Percentiles rank a stretch among this genome's conserved stretches.
Evolutionary conservation across 2,113 vertebrate species (phyloP).

Genomic region (Gadus chalcogrammus): DNA sequence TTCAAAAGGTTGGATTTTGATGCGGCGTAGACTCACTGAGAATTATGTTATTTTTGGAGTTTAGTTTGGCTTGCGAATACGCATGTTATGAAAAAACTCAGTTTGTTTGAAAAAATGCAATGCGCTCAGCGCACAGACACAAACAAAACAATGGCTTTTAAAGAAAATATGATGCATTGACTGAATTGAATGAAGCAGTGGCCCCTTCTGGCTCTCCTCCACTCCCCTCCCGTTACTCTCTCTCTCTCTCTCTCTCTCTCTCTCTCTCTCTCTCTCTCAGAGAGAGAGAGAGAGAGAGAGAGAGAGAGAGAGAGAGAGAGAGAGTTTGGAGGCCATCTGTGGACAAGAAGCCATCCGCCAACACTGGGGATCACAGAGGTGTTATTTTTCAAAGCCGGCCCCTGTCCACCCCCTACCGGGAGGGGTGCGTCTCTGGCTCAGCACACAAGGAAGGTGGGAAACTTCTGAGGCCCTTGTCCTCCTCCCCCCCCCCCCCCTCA

Average conservation of each 20-base stretch:
- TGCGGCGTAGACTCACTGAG: too few species aligned
- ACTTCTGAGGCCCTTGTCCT: slow-evolving; percentile 89
- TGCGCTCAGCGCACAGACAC: neutral
- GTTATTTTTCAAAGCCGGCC: slow-evolving; percentile 97
- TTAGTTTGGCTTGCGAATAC: too few species aligned
- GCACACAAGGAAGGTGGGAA: slow-evolving; percentile 85
- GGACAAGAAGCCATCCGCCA: slow-evolving; percentile 87
- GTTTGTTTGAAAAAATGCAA: neutral
- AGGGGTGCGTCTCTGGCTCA: slow-evolving; percentile 84
- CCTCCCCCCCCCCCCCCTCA: slow-evolving; percentile 71
- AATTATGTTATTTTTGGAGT: too few species aligned
- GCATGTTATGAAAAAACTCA: too few species aligned
- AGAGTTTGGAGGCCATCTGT: slow-evolving; percentile 75
- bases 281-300: neutral
- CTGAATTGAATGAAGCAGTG: neutral
- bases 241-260: slow-evolving; percentile 17
- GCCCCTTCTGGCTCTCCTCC: neutral
- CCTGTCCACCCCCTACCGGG: slow-evolving; percentile 87
- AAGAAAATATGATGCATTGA: neutral
- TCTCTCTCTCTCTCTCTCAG: slow-evolving; percentile 17
- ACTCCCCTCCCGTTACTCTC: slow-evolving; percentile 2
- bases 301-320: neutral
- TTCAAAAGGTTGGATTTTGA: too few species aligned
- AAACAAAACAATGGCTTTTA: neutral
- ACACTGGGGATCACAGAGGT: slow-evolving; percentile 98